Evolutionary conservation across 2,888 invertebrate genomes (phyloP).

Genomic region (Eupithecia subfuscata): DNA sequence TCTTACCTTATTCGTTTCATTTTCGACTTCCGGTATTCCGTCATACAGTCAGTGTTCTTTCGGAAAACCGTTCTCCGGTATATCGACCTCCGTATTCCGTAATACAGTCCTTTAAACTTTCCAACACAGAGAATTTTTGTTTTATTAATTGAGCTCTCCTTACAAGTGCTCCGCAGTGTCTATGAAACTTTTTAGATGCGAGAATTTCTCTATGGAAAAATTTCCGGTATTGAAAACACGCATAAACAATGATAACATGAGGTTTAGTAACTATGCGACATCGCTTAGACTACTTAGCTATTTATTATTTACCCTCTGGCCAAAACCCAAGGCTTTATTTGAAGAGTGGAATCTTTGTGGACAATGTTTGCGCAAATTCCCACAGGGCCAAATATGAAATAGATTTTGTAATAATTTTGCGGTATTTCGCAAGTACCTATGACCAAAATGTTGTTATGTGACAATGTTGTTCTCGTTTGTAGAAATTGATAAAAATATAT

Average conservation of each 20-base stretch:
- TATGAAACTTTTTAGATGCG: no score
- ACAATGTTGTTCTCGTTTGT: background rate
- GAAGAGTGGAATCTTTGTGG: conserved; percentile 42
- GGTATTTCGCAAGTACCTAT: conserved; percentile 5
- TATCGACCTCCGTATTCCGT: no score
- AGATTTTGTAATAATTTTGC: conserved; percentile 21
- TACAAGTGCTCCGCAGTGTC: no score
- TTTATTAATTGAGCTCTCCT: no score
- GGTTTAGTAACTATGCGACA: background rate
- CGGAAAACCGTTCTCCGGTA: no score
- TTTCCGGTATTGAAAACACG: background rate
- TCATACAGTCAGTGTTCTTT: no score
- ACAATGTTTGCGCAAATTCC: conserved; percentile 34
- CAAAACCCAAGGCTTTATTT: conserved; percentile 47
- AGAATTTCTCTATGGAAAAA: no score
- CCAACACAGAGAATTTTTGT: no score
- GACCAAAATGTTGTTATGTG: background rate
- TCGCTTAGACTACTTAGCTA: conserved; percentile 37
- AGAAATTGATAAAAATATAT: background rate
- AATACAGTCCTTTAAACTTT: no score
- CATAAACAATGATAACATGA: background rate
- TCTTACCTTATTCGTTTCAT: background rate
- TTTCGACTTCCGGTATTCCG: no score
- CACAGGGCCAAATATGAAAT: conserved; percentile 21
- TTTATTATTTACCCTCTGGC: conserved; percentile 66